Conservation (phyloP, 2,113 vertebrate genomes). For the Melospiza melodia region DNA sequence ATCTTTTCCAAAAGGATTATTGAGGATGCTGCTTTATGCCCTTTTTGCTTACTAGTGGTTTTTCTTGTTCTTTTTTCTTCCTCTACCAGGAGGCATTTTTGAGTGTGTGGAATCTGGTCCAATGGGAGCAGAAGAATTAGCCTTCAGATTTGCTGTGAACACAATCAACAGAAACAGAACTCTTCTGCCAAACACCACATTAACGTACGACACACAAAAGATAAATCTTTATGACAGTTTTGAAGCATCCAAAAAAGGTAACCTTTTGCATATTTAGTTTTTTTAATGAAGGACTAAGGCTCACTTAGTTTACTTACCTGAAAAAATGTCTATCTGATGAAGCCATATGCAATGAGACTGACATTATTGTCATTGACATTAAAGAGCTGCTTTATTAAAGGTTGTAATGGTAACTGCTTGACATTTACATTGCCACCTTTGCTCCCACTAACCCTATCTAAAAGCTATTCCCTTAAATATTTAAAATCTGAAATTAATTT, state of each 20-base stretch:
- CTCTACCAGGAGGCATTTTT: slow-evolving; percentile 91
- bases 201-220: slow-evolving; percentile 98
- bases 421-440: not conserved
- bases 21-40: not conserved
- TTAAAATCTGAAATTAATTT: not conserved
- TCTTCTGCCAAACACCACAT: slow-evolving; percentile 95
- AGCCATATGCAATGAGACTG: not conserved
- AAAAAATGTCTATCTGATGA: slow-evolving; percentile 35
- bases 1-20: not conserved
- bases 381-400: not conserved
- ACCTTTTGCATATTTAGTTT: not conserved
- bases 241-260: slow-evolving; percentile 99
- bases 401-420: not conserved
- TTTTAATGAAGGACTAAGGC: not conserved
- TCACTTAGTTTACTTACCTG: not conserved
- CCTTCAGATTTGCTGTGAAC: slow-evolving; percentile 99
- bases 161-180: slow-evolving; percentile 99
- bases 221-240: slow-evolving; percentile 99
- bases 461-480: not conserved
- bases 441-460: not conserved
- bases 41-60: not conserved
- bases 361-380: not conserved
- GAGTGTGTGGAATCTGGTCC: slow-evolving; percentile 95
- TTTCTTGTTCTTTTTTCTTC: not conserved
- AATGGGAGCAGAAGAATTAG: slow-evolving; percentile 96